A percentile compares a stretch with the other conserved stretches of the same genome.
phyloP scores from a whole-genome alignment of 2,113 vertebrate species.

The Furnarius figulus region DNA sequence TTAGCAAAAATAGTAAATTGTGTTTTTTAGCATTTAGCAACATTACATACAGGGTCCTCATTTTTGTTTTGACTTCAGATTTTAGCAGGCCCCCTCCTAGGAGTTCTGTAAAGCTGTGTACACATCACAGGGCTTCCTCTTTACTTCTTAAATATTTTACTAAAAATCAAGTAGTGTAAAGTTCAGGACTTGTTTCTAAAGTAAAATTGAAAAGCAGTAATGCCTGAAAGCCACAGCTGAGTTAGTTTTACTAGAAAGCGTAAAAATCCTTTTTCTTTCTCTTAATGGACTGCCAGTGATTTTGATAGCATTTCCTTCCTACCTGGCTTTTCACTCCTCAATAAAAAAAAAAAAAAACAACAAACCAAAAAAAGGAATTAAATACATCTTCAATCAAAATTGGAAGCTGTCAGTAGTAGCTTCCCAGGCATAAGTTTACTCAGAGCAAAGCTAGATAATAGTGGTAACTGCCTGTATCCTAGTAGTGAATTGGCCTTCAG shows the following conservation, averaged over 20 bases:
- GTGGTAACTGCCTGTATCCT: not conserved
- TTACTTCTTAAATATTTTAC: slow-evolving; percentile 25
- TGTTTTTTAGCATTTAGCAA: slow-evolving; percentile 5
- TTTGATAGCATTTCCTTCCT: not conserved
- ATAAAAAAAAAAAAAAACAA: not conserved
- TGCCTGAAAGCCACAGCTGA: not conserved
- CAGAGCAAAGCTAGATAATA: not conserved
- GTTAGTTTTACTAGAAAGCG: not conserved
- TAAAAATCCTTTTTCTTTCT: not conserved
- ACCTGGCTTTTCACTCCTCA: not conserved
- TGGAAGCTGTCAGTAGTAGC: not conserved
- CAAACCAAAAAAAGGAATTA: not conserved
- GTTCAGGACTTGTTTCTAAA: not conserved
- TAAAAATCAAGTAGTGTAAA: not conserved
- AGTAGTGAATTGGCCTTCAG: not conserved
- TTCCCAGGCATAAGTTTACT: not conserved
- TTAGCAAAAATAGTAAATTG: not conserved
- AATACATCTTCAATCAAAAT: not conserved
- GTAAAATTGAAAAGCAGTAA: not conserved
- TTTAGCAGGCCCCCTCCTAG: not conserved
- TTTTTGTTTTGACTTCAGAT: not conserved
- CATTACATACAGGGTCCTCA: not conserved
- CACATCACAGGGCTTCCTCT: not conserved
- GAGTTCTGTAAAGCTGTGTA: not conserved
- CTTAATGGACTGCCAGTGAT: not conserved